Conservation (phyloP, 2,797 vertebrate genomes). For the Centroberyx gerrardi region DNA sequence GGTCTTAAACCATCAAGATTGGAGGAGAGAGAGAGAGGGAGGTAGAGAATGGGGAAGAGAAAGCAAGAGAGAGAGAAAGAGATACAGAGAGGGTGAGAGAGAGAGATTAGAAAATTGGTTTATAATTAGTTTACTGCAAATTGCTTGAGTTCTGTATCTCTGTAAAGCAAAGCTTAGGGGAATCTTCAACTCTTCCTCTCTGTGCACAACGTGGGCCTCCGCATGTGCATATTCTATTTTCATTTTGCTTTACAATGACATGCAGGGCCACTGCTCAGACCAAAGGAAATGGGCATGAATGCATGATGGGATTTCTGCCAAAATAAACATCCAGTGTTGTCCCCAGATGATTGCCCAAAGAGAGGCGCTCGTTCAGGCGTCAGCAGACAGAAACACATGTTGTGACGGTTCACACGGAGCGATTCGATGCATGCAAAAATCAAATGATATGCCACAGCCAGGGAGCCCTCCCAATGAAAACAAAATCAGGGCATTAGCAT, state of each 20-base stretch:
- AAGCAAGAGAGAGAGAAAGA: constrained; percentile 1
- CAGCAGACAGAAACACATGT: constrained; percentile 78
- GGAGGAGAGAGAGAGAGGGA: constrained; percentile 11
- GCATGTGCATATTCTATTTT: constrained; percentile 49
- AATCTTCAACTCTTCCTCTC: constrained; percentile 45
- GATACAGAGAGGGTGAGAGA: constrained; percentile 42
- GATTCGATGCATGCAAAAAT: constrained; percentile 82
- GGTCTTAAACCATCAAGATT: constrained; percentile 63
- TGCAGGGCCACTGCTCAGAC: constrained; percentile 57
- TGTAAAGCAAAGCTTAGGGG: constrained; percentile 41
- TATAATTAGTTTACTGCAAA: constrained; percentile 75
- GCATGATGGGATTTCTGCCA: constrained; percentile 78
- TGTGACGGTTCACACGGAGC: constrained; percentile 79
- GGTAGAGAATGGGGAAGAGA: constrained; percentile 46
- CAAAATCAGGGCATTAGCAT: constrained; percentile 84
- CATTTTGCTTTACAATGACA: constrained; percentile 58
- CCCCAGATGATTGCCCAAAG: constrained; percentile 79
- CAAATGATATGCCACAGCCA: constrained; percentile 81
- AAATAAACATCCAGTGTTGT: constrained; percentile 73
- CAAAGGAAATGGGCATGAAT: constrained; percentile 77
- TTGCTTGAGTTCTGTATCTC: constrained; percentile 45
- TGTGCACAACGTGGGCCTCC: constrained; percentile 8
- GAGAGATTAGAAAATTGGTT: constrained; percentile 65
- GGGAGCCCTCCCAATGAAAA: constrained; percentile 80
- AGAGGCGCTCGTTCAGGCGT: constrained; percentile 73